Base-by-base conservation (phyloP, 2,113 vertebrate genomes). In the Eolophus roseicapilla region DNA sequence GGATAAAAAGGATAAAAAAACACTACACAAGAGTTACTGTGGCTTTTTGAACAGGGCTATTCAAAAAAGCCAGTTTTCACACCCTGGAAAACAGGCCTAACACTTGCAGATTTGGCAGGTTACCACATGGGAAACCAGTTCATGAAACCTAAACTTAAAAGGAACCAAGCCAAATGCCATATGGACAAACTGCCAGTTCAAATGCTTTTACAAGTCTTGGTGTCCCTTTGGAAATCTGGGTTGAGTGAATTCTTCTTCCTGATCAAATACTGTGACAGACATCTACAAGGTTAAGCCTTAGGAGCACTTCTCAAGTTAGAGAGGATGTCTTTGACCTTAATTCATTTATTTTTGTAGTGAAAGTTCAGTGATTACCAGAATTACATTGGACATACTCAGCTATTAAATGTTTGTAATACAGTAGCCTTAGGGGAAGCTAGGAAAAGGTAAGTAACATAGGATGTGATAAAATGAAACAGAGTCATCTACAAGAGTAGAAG, bases 101-200 rank as follows among this genome's bases (percentile, higher is more conserved):
- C 25, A 75, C 65, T 95, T 92, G 91, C 8, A 92, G 27, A 31
- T 17, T 57, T 95, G 94, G 94, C 94, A 97, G 81, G 81, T 37
- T 76, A 71, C 47, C 81, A 91, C 94, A 94, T 82, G 91, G 86
- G 62, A 95, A 94, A 93, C 39, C 93, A 79, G 93, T 89, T 89
- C 86, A 57, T 27, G 62, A 89, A 91, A 87, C 65, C 62, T 76
- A 62, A 69, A 95, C 81, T 91, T 90, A 70, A 79, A 47, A 79
- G 91, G 78, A 95, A 33, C 27, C 35, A 69, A 76, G 91, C 93
- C 96, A 96, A 92, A 57, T 41, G 93, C 94, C 95, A 95, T 86
- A 91, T 91, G 96, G 94, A 95, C 86, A 69, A 87, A 86, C 44
- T 52, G 62, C 43, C 81, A 69, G 69, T 65, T 92, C 74, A 82